phyloP scores from a whole-genome alignment of 1,140 invertebrate genomes.

The Diuraphis noxia region DNA sequence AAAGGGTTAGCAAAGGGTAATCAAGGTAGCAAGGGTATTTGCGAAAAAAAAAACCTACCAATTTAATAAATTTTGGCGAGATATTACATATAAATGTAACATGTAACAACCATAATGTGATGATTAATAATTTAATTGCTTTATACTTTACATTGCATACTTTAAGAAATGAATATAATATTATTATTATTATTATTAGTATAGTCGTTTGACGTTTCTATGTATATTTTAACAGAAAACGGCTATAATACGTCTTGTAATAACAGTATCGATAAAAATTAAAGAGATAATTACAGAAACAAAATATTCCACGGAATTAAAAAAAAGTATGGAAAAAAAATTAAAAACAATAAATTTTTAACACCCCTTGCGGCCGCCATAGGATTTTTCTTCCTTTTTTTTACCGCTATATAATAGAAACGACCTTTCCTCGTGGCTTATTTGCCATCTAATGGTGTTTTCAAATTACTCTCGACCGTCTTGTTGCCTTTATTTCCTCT shows the following conservation, averaged over 20 bases:
- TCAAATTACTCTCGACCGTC: conserved; percentile 42
- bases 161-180: not conserved
- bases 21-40: too few species aligned
- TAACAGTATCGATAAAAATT: conserved; percentile 47
- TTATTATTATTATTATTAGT: not conserved
- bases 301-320: not conserved
- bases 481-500: conserved; percentile 47
- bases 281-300: conserved; percentile 48
- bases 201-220: not conserved
- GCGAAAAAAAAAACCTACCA: not conserved
- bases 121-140: conserved; percentile 27
- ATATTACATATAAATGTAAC: too few species aligned
- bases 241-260: conserved; percentile 10
- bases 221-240: not conserved
- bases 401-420: conserved; percentile 34
- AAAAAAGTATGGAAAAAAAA: conserved; percentile 16
- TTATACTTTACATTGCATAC: not conserved
- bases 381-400: conserved; percentile 5
- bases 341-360: conserved; percentile 52
- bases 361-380: conserved; percentile 36
- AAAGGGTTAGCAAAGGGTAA: too few species aligned
- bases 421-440: conserved; percentile 45
- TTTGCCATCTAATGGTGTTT: conserved; percentile 35
- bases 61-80: too few species aligned
- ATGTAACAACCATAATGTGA: not conserved